Conservation (phyloP, 1,140 invertebrate species). For the Hestina assimilis region DNA sequence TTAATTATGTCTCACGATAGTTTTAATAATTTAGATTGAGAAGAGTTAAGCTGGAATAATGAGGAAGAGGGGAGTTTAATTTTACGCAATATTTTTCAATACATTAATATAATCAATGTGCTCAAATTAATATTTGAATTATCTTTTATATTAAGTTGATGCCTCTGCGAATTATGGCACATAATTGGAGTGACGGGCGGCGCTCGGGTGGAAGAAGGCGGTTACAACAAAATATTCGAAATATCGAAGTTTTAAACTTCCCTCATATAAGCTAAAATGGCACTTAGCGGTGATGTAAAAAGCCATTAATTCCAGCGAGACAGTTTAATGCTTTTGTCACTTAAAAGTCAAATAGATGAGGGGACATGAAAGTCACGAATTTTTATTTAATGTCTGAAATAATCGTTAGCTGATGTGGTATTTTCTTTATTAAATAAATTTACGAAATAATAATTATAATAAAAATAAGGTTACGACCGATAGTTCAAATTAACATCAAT, state of each 20-base stretch:
- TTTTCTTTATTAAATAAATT: no score
- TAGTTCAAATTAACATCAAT: no score
- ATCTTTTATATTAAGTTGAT: not conserved
- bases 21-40: no score
- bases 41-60: no score
- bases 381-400: not conserved
- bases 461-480: no score
- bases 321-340: slow-evolving; percentile 20
- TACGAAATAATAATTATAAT: no score
- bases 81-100: no score
- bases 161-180: not conserved
- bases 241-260: slow-evolving; percentile 13
- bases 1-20: no score
- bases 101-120: no score
- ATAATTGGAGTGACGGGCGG: not conserved
- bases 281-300: slow-evolving; percentile 18
- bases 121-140: no score
- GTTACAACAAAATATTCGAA: slow-evolving; percentile 5
- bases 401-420: not conserved
- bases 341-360: slow-evolving; percentile 13
- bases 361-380: not conserved
- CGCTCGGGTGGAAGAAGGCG: not conserved
- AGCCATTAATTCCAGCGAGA: slow-evolving; percentile 14
- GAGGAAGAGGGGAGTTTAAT: no score
- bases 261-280: slow-evolving; percentile 15